phyloP scores from a whole-genome alignment of 2,113 vertebrate species.

The Urocynchramus pylzowi region DNA sequence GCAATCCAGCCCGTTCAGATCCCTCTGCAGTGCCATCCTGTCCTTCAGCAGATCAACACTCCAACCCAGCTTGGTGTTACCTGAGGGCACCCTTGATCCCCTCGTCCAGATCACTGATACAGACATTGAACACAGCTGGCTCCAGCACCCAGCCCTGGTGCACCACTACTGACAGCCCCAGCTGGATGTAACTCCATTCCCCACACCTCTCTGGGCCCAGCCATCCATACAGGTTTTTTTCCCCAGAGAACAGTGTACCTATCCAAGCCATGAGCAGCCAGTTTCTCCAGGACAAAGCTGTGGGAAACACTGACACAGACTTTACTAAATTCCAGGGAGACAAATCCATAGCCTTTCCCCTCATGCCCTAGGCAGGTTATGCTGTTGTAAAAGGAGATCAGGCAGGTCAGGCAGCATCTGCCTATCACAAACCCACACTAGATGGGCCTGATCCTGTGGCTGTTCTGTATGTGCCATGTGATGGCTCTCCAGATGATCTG shows the following conservation, averaged over 20 bases:
- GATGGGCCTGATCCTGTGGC: not conserved
- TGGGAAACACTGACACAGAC: not conserved
- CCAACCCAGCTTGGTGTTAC: not conserved
- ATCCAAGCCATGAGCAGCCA: not conserved
- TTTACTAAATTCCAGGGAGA: not conserved
- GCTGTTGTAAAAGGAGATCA: not conserved
- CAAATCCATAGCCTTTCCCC: not conserved
- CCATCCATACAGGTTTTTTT: not conserved
- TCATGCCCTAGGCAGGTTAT: not conserved
- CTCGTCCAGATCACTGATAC: accelerated
- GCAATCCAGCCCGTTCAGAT: not conserved
- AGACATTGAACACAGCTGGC: not conserved
- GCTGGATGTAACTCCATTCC: not conserved
- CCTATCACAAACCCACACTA: not conserved
- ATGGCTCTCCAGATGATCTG: not conserved
- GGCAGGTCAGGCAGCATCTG: not conserved
- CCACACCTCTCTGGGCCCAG: not conserved
- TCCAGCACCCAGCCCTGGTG: not conserved
- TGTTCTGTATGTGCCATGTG: not conserved
- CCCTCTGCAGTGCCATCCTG: not conserved
- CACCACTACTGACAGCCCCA: not conserved
- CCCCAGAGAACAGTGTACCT: not conserved
- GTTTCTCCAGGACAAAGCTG: not conserved
- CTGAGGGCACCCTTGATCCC: not conserved
- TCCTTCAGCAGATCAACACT: not conserved